phyloP scores from a whole-genome alignment of 2,797 vertebrate genomes.

The Podarcis siculus region DNA sequence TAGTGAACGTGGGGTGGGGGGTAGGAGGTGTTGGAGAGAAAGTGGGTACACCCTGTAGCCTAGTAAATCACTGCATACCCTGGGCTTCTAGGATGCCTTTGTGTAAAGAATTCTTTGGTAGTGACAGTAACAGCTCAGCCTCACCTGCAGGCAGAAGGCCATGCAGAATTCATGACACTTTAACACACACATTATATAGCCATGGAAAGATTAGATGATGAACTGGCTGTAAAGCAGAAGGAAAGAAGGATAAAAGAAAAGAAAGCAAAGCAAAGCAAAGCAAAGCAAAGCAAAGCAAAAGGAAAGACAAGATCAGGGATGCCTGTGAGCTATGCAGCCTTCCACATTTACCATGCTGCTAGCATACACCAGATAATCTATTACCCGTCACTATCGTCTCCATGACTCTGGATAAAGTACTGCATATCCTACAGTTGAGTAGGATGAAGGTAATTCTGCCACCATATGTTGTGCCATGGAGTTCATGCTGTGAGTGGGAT shows the following conservation, averaged over 20 bases:
- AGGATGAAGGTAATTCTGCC: slow-evolving; percentile 75
- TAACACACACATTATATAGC: slow-evolving; percentile 26
- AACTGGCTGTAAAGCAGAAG: slow-evolving; percentile 42
- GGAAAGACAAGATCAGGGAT: neutral
- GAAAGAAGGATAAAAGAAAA: slow-evolving; percentile 44
- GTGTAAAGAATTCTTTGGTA: neutral
- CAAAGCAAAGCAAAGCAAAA: slow-evolving; percentile 5
- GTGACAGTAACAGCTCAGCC: neutral
- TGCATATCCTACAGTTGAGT: slow-evolving; percentile 64
- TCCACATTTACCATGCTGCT: slow-evolving; percentile 57
- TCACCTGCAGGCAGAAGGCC: slow-evolving; percentile 1
- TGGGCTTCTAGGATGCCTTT: neutral
- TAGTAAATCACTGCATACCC: neutral
- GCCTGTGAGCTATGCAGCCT: neutral
- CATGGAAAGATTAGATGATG: slow-evolving; percentile 36
- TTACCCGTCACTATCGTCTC: slow-evolving; percentile 61
- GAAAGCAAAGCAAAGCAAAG: slow-evolving; percentile 3
- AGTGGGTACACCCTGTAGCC: neutral
- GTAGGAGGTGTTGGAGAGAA: neutral
- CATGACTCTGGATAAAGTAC: slow-evolving; percentile 68
- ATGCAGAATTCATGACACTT: slow-evolving; percentile 6
- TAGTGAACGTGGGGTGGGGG: too few species aligned
- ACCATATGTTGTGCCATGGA: slow-evolving; percentile 75
- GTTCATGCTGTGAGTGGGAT: slow-evolving; percentile 62
- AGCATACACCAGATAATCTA: slow-evolving; percentile 66